Evolutionary conservation across 1,140 invertebrate species (phyloP).

Genomic region (Nebria ingens): DNA sequence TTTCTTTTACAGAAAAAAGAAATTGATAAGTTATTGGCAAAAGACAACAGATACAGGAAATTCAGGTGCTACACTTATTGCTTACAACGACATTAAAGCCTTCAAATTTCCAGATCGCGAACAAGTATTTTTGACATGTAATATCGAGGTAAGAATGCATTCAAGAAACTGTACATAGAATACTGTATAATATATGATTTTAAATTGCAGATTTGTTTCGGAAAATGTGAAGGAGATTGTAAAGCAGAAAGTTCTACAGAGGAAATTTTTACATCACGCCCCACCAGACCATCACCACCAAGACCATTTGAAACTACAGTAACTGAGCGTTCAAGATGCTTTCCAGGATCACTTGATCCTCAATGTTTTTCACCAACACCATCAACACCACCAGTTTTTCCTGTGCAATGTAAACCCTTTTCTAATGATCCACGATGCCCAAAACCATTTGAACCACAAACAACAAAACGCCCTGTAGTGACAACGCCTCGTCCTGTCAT

Average conservation of each 20-base stretch:
- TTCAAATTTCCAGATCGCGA: constrained; percentile 63
- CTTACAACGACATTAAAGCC: constrained; percentile 56
- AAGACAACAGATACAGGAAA: constrained; percentile 45
- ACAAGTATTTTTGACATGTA: constrained; percentile 64
- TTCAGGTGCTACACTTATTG: constrained; percentile 49
- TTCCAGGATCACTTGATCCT: neutral
- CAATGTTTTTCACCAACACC: constrained; percentile 7
- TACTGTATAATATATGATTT: constrained; percentile 8
- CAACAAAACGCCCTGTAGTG: constrained; percentile 15
- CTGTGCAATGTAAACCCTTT: constrained; percentile 28
- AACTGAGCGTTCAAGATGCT: neutral
- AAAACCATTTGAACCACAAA: neutral
- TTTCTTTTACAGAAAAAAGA: constrained; percentile 44
- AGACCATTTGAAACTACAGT: constrained; percentile 6
- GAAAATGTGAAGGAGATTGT: constrained; percentile 34
- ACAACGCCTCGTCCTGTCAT: neutral
- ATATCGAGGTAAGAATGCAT: constrained; percentile 47
- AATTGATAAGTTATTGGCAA: constrained; percentile 54
- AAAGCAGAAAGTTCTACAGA: constrained; percentile 33
- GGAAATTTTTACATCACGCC: constrained; percentile 10
- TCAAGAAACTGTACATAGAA: neutral
- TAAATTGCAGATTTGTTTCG: constrained; percentile 29
- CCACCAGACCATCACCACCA: neutral
- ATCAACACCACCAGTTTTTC: constrained; percentile 15
- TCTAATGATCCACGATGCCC: constrained; percentile 31